These are phyloP conservation scores for Magallana ariakensis DNA, from an alignment of 1,140 invertebrate species.

Conservation along the genomic window DNA sequence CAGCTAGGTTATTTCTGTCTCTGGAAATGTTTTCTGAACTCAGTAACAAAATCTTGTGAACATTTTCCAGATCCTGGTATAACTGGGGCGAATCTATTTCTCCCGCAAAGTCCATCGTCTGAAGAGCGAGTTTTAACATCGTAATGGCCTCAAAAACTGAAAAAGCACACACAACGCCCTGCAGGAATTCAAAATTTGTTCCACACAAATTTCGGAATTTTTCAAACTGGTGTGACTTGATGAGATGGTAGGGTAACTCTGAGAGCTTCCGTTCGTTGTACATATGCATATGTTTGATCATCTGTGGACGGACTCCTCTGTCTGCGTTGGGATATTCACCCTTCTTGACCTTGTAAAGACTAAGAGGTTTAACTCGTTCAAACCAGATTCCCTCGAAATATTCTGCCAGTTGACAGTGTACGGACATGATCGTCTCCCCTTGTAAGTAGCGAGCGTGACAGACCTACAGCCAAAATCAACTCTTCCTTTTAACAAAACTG, in stretches of 20 bases:
- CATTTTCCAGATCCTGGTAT: constrained; percentile 47
- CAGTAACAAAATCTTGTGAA: constrained; percentile 60
- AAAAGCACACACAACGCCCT: constrained; percentile 60
- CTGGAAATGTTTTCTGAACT: constrained; percentile 64
- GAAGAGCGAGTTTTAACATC: constrained; percentile 60
- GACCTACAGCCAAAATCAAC: constrained; percentile 72
- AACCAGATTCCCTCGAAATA: constrained; percentile 71
- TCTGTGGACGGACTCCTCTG: constrained; percentile 67
- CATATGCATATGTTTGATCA: constrained; percentile 54
- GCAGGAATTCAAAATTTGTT: constrained; percentile 67
- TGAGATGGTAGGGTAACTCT: constrained; percentile 69
- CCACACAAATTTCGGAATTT: constrained; percentile 57
- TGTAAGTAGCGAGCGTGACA: constrained; percentile 88
- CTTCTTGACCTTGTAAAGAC: constrained; percentile 70
- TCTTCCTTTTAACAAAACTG: neutral
- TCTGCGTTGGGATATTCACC: constrained; percentile 64
- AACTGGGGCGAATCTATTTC: constrained; percentile 38
- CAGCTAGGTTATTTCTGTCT: constrained; percentile 61
- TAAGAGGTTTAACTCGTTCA: constrained; percentile 65
- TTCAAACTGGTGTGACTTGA: constrained; percentile 60
- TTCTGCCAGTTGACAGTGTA: constrained; percentile 66
- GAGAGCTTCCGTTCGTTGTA: constrained; percentile 68
- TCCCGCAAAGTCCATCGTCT: constrained; percentile 44
- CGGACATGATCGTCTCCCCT: constrained; percentile 29
- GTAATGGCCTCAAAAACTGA: constrained; percentile 54